A percentile compares a stretch with the other conserved stretches of the same genome.
Evolutionary conservation across 2,113 vertebrate species (phyloP).

Genomic region (Spea bombifrons): DNA sequence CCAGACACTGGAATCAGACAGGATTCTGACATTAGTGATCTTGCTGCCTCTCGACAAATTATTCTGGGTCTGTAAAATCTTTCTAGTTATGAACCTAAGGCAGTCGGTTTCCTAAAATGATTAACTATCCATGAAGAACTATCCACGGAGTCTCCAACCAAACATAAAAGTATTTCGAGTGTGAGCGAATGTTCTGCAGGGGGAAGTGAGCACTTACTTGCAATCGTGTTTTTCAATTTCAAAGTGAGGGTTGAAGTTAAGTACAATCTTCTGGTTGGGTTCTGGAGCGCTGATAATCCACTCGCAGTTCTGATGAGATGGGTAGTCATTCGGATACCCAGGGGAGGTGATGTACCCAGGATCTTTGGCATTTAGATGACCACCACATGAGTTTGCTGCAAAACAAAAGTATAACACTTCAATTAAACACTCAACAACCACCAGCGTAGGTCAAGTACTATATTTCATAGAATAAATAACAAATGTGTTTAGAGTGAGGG

Average conservation of each 20-base stretch:
- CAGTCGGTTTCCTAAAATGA: neutral
- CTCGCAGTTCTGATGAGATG: conserved; percentile 92
- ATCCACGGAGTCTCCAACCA: no score
- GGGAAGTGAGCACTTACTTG: conserved; percentile 74
- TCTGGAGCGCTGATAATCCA: conserved; percentile 92
- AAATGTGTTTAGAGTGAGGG: no score
- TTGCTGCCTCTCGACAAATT: neutral
- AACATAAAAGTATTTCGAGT: no score
- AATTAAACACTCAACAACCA: neutral
- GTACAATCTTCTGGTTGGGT: conserved; percentile 89
- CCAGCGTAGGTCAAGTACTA: no score
- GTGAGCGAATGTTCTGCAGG: no score
- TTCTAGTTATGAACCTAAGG: neutral
- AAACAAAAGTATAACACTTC: conserved; percentile 44
- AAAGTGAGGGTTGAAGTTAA: conserved; percentile 99
- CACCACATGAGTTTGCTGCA: conserved; percentile 76
- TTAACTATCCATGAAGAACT: no score
- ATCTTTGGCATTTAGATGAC: conserved; percentile 83
- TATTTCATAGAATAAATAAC: no score
- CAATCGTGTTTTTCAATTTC: conserved; percentile 97
- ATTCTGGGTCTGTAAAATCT: neutral
- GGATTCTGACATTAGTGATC: neutral
- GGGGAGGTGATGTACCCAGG: conserved; percentile 97
- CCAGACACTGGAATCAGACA: neutral
- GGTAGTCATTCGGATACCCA: conserved; percentile 95